Percentiles rank a stretch among this genome's conserved stretches.
Conservation (phyloP, 2,888 invertebrate genomes). For the Rhagonycha fulva region DNA sequence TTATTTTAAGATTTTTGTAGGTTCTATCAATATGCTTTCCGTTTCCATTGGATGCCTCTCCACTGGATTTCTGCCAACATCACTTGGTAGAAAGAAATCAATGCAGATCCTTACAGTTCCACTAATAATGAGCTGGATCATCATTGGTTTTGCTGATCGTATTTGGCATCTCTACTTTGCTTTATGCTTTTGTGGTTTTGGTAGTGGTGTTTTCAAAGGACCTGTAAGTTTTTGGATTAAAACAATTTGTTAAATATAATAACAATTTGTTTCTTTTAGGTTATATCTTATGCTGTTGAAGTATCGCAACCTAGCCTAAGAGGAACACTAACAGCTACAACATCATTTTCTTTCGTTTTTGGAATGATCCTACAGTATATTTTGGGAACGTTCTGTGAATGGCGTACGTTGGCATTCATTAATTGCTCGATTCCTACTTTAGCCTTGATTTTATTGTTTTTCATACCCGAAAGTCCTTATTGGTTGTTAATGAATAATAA, state of each 20-base stretch:
- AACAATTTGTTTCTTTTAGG: conserved; percentile 53
- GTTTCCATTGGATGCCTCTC: conserved; percentile 79
- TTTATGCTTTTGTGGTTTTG: conserved; percentile 71
- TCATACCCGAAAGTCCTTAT: conserved; percentile 81
- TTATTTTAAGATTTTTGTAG: conserved; percentile 53
- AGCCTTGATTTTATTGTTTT: conserved; percentile 67
- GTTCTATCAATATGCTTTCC: conserved; percentile 78
- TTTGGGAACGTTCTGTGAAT: conserved; percentile 71
- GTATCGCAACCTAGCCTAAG: conserved; percentile 79
- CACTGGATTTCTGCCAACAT: conserved; percentile 73
- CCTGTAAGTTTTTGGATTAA: conserved; percentile 61
- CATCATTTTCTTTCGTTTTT: conserved; percentile 74
- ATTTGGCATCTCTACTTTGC: conserved; percentile 71
- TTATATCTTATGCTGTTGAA: conserved; percentile 84
- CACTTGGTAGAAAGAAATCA: conserved; percentile 71
- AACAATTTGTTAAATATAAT: neutral
- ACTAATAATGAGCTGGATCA: conserved; percentile 74
- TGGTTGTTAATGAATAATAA: conserved; percentile 75
- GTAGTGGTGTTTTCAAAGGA: conserved; percentile 79
- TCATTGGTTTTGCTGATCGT: conserved; percentile 68
- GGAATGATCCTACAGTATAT: conserved; percentile 78
- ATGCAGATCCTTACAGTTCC: conserved; percentile 80
- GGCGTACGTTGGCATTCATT: conserved; percentile 72
- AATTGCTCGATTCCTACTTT: conserved; percentile 68
- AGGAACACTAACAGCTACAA: conserved; percentile 74